Conservation (phyloP, 2,797 vertebrate species). For the Nannoperca obscura region DNA sequence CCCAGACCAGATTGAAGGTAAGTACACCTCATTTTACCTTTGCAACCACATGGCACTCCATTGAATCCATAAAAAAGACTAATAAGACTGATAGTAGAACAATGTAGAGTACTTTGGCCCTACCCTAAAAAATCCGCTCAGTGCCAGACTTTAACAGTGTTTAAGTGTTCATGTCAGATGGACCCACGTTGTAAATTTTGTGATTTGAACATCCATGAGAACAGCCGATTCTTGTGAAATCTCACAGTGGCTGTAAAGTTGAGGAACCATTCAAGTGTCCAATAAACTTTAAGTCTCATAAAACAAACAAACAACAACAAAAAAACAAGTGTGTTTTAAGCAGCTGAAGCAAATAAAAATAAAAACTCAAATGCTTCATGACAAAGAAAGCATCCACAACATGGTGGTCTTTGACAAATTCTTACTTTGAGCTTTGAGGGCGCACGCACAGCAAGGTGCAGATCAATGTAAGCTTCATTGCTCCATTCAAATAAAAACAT, state of each 20-base stretch:
- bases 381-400: neutral
- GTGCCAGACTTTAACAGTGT: neutral
- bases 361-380: neutral
- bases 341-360: neutral
- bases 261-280: neutral
- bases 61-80: neutral
- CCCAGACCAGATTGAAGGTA: constrained; percentile 85
- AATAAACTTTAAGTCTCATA: neutral
- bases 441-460: too few relatives aligned
- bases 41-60: constrained; percentile 17
- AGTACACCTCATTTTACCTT: constrained; percentile 47
- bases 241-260: neutral
- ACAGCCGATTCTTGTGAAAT: constrained; percentile 20
- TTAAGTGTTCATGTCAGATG: constrained; percentile 11
- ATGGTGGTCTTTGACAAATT: neutral
- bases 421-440: neutral
- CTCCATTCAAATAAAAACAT: too few relatives aligned
- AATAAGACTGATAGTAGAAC: neutral
- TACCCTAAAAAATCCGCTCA: neutral
- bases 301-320: neutral
- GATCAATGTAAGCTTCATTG: too few relatives aligned
- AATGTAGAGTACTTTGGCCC: neutral
- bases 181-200: constrained; percentile 18
- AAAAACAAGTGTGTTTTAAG: neutral
- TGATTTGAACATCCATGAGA: constrained; percentile 32